Base-by-base conservation (phyloP, 2,888 invertebrate species). In the Microplitis manilae region DNA sequence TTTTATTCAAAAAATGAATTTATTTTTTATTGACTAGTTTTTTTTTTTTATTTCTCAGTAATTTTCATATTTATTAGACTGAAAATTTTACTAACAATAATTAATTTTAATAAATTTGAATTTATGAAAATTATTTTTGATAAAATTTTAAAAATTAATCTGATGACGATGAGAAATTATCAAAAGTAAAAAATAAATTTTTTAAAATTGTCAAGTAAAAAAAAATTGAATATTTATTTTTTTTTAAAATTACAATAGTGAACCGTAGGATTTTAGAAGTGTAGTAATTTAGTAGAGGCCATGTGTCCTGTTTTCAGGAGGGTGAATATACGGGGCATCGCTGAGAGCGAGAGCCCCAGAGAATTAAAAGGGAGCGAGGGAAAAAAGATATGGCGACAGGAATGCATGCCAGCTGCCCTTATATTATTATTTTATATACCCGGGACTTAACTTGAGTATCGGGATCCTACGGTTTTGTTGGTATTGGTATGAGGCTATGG, bases 391-490 rank as follows among this genome's bases (percentile, higher is more conserved):
- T 81, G 83, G 79, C 83, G 81, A 77, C 15, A 81, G 84, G 86
- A 87, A 86, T 86, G 84, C 81, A 84, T 82, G 82, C 83, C 87
- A 87, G 85, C 87, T 87, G 87, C 86, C 87, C 86, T 82, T 85
- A 83, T 83, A 77, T 81, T 85, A 85, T 86, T 86, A 85, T 86
- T 86, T 86, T 84, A 81, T 85, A 86, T 85, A 81, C 68, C 78
- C 30, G 30, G 30, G 30, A 30, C 30, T 30, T 30, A 30, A 30
- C 30, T 4, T 0, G 2, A 30, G 30, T 2, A 30, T 30, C 30
- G 2, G 2, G 30, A 30, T 30, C 2, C 30, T 30, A 2, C 0
- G 4, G 30, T 30, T 30, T 30, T 30, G 80, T 80, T 80, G 76
- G 81, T 50, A 50, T 50, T 13, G 50, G 50, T 50, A 50, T 50